Conservation (phyloP, 2,113 vertebrate genomes). For the Ailuropoda melanoleuca region DNA sequence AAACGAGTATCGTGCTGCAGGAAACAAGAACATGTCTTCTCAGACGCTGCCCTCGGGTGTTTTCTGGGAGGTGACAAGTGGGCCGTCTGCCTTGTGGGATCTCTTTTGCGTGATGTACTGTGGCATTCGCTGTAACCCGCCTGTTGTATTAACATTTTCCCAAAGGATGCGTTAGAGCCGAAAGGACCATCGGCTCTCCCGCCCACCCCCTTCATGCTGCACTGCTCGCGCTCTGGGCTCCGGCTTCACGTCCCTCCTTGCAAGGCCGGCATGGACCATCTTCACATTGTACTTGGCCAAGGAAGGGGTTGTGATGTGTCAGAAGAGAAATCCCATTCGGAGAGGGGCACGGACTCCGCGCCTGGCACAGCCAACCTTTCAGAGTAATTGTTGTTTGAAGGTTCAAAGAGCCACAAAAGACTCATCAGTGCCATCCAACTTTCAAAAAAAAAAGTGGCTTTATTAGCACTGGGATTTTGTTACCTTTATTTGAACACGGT, state of each 20-base stretch:
- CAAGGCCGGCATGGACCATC: slow-evolving; percentile 30
- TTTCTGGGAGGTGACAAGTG: background rate
- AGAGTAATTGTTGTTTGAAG: slow-evolving; percentile 74
- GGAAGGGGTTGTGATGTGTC: slow-evolving; percentile 66
- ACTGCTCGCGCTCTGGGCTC: rapidly evolving
- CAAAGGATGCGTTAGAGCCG: background rate
- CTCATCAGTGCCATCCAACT: slow-evolving; percentile 72
- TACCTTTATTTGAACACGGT: slow-evolving; percentile 66
- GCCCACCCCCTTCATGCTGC: background rate
- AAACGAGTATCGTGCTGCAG: rapidly evolving
- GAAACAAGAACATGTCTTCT: background rate
- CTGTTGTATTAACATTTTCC: background rate
- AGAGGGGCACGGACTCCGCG: slow-evolving; percentile 68
- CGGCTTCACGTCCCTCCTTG: slow-evolving; percentile 34
- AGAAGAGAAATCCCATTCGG: slow-evolving; percentile 68
- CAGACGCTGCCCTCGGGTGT: rapidly evolving
- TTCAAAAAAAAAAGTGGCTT: slow-evolving; percentile 67
- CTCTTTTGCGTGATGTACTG: rapidly evolving
- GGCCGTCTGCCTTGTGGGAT: background rate
- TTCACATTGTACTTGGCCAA: slow-evolving; percentile 58
- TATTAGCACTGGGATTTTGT: slow-evolving; percentile 75
- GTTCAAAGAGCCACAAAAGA: slow-evolving; percentile 59
- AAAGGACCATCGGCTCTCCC: background rate
- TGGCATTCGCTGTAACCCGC: background rate
- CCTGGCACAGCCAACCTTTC: slow-evolving; percentile 46